These are phyloP conservation scores for Popillia japonica DNA, from an alignment of 1,140 invertebrate species.

Conservation along the genomic window DNA sequence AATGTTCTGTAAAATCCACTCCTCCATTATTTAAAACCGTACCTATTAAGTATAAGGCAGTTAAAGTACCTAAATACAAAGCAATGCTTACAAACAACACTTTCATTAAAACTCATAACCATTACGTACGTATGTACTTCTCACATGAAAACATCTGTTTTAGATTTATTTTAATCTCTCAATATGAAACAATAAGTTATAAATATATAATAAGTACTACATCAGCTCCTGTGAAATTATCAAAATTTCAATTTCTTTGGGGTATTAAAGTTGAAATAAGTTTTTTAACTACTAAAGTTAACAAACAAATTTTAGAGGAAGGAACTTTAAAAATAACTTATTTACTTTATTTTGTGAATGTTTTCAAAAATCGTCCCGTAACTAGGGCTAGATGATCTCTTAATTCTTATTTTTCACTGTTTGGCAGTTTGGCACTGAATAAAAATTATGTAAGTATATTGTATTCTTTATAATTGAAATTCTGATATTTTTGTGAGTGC, in stretches of 20 bases:
- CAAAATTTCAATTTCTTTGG: slow-evolving; percentile 13
- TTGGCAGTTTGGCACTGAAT: background rate
- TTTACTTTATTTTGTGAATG: background rate
- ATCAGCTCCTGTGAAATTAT: background rate
- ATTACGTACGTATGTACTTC: background rate
- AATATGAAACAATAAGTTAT: background rate
- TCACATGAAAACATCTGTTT: background rate
- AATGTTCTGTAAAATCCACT: slow-evolving; percentile 12
- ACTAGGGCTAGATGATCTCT: background rate
- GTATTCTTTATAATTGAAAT: slow-evolving; percentile 5
- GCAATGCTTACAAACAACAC: background rate
- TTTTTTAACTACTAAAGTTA: background rate
- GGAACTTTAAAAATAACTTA: background rate
- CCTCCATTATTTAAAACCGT: slow-evolving; percentile 14
- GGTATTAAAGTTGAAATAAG: too few species aligned
- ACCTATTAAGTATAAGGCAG: slow-evolving; percentile 27
- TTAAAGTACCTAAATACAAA: slow-evolving; percentile 26
- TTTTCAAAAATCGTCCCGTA: background rate
- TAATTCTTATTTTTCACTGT: background rate
- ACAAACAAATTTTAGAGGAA: background rate
- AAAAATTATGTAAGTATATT: slow-evolving; percentile 1
- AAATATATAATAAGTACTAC: background rate
- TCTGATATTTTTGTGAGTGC: slow-evolving; percentile 15
- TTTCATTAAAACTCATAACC: background rate
- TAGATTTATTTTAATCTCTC: background rate